Evolutionary conservation across 2,888 invertebrate species (phyloP), one percentile per base, ranked within the genome.

Genomic region (Lasioglossum villosulum): DNA sequence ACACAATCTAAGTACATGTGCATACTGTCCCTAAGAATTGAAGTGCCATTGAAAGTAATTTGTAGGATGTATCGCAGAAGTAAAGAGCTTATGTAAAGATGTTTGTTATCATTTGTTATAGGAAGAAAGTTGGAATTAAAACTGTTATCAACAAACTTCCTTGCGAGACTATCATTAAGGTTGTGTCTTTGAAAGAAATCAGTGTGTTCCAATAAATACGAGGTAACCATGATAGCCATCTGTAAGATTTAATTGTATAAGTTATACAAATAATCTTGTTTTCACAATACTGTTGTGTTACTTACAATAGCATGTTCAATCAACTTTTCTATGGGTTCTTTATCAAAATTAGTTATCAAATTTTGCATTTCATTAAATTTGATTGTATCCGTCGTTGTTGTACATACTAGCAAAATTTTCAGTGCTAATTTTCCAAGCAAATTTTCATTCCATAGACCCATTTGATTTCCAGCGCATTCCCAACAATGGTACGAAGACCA

Each of bases 341-440:
- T 96, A 30, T 97, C 96, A 78, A 97, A 96, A 95, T 98, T 98
- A 3, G 97, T 97, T 84, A 97, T 94, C 16, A 98, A 95, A 82
- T 97, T 96, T 94, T 97, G 97, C 93, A 98, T 97, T 85, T 97
- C 96, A 88, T 97, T 96, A 95, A 97, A 88, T 96, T 95, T 37
- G 88, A 95, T 72, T 92, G 92, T 90, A 84, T 95, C 94, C 52
- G 96, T 95, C 37, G 94, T 95, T 52, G 91, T 90, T 45, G 90
- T 86, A 93, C 95, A 90, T 93, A 96, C 96, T 14, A 98, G 93
- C 37, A 98, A 95, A 2, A 97, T 96, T 94, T 96, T 96, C 63
- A 98, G 95, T n/a, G 97, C 98, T 82, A 98, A 96, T 94, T 98
- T 98, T 0, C 97, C 97, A 84, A 98, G 97, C 48, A 98, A 98